phyloP scores from a whole-genome alignment of 2,888 invertebrate genomes.

The Argyresthia albistria region DNA sequence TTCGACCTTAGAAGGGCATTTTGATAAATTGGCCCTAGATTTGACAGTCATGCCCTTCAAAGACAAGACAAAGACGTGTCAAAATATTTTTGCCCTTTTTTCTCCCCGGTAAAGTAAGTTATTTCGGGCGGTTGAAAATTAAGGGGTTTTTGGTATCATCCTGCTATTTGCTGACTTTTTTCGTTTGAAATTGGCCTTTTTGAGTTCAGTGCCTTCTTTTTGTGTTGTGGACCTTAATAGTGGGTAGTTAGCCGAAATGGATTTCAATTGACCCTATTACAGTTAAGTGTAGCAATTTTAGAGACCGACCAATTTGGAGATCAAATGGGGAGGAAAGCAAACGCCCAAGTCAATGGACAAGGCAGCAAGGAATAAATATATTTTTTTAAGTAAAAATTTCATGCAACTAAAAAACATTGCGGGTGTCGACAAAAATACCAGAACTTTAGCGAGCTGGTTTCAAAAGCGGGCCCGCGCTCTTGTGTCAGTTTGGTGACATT shows the following conservation, averaged over 20 bases:
- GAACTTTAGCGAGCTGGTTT: no score
- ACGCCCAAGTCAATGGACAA: no score
- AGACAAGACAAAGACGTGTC: slow-evolving; percentile 14
- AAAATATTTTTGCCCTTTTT: slow-evolving; percentile 17
- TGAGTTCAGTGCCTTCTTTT: neutral
- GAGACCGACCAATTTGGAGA: no score
- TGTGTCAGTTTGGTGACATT: no score
- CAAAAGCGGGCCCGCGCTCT: no score
- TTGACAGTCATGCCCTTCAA: slow-evolving; percentile 9
- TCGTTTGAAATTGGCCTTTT: neutral
- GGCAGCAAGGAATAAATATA: no score
- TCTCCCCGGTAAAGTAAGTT: neutral
- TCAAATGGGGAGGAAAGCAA: no score
- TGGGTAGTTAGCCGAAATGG: neutral
- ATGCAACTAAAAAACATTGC: no score
- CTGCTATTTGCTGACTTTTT: slow-evolving; percentile 1
- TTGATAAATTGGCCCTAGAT: slow-evolving; percentile 14
- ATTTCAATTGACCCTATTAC: neutral
- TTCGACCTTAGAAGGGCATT: slow-evolving; percentile 5
- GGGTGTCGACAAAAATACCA: no score
- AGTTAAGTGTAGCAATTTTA: no score
- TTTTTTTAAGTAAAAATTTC: no score
- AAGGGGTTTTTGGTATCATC: neutral
- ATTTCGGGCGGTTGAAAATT: neutral
- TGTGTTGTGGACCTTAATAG: neutral